Evolutionary conservation across 2,113 vertebrate species (phyloP).

Genomic region (Accipiter cooperii): DNA sequence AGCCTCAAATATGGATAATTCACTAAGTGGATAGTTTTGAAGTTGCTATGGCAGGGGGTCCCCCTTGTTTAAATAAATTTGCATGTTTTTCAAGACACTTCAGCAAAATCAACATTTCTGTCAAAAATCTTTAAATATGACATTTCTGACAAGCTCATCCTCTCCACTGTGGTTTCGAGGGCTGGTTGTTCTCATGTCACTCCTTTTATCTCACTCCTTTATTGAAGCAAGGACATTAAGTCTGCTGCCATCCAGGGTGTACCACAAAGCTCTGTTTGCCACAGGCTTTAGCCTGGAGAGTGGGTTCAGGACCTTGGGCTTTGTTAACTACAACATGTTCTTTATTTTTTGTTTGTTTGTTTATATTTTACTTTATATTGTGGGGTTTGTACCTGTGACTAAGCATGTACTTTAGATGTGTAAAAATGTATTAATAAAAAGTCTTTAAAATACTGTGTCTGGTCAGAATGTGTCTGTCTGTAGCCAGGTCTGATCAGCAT

Average conservation of each 20-base stretch:
- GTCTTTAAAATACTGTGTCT: slow-evolving; percentile 8
- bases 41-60: background rate
- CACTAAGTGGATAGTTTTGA: background rate
- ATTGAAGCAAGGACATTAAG: background rate
- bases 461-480: slow-evolving; percentile 37
- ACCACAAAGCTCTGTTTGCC: background rate
- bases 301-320: background rate
- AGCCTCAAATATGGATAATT: background rate
- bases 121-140: background rate
- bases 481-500: slow-evolving; percentile 28
- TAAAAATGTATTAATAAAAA: slow-evolving; percentile 53
- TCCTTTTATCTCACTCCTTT: background rate
- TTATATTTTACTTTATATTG: background rate
- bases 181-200: background rate
- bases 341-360: background rate
- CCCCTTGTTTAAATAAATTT: background rate
- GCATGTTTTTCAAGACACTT: background rate
- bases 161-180: background rate
- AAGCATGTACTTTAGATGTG: background rate
- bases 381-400: background rate
- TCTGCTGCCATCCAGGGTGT: background rate
- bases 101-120: background rate
- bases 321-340: background rate
- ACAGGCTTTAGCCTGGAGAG: background rate
- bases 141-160: background rate